These are phyloP conservation scores for Trypoxylus dichotomus DNA, from an alignment of 1,140 invertebrate species.

Conservation along the genomic window DNA sequence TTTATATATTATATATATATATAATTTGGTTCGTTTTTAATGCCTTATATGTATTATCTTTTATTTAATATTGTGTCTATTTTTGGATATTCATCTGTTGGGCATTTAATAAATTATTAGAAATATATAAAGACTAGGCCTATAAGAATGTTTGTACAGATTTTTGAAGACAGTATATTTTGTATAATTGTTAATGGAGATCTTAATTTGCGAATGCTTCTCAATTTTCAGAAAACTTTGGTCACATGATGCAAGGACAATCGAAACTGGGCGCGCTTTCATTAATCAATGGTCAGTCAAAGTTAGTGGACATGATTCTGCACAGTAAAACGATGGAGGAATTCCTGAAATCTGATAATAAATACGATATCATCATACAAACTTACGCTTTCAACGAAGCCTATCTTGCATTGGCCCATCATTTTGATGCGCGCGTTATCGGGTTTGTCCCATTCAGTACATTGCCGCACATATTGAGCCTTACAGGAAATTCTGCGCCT, in stretches of 20 bases:
- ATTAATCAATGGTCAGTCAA: neutral
- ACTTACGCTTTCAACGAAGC: conserved; percentile 2
- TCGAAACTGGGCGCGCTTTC: neutral
- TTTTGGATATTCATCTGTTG: too few relatives aligned
- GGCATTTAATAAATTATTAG: too few relatives aligned
- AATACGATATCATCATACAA: neutral
- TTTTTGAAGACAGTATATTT: too few relatives aligned
- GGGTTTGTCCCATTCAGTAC: neutral
- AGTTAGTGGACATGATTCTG: neutral
- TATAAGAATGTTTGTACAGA: too few relatives aligned
- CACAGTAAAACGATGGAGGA: neutral
- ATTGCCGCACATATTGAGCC: neutral
- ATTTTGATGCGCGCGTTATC: neutral
- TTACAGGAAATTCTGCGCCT: neutral
- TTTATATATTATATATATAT: too few relatives aligned
- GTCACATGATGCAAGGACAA: neutral
- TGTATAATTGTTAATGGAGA: too few relatives aligned
- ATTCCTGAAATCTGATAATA: neutral
- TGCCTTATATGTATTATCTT: too few relatives aligned
- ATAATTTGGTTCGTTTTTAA: too few relatives aligned
- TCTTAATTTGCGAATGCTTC: too few relatives aligned
- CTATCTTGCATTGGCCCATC: neutral
- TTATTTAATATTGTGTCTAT: too few relatives aligned
- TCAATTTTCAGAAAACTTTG: neutral
- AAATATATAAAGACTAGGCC: too few relatives aligned